Percentiles rank a stretch among this genome's conserved stretches.
Conservation (phyloP, 1,140 invertebrate species). For the Macrocentrus cingulum region DNA sequence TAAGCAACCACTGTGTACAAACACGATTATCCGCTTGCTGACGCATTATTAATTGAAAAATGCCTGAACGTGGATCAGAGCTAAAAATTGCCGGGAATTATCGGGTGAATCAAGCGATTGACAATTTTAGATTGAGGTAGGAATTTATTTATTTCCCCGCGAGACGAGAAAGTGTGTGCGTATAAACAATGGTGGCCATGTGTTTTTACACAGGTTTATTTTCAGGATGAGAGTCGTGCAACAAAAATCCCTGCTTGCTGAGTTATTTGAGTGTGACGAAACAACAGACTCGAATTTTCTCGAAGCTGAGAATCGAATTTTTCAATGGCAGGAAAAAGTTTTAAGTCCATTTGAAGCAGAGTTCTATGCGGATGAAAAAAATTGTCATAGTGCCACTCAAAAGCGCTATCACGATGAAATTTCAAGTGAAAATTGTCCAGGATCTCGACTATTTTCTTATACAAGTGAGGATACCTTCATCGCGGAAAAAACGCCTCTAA, state of each 20-base stretch:
- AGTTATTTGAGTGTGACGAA: slow-evolving; percentile 51
- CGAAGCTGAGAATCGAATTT: slow-evolving; percentile 45
- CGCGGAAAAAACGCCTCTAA: slow-evolving; percentile 31
- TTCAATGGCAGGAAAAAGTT: slow-evolving; percentile 56
- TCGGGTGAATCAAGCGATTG: slow-evolving; percentile 54
- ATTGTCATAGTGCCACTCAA: slow-evolving; percentile 48
- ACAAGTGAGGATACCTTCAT: slow-evolving; percentile 47
- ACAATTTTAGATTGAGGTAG: slow-evolving; percentile 58
- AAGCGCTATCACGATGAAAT: slow-evolving; percentile 46
- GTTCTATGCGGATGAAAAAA: slow-evolving; percentile 49
- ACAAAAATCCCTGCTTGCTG: slow-evolving; percentile 50
- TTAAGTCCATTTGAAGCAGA: slow-evolving; percentile 49
- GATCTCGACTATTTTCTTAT: slow-evolving; percentile 48
- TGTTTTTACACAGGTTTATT: slow-evolving; percentile 38
- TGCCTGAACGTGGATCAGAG: slow-evolving; percentile 32
- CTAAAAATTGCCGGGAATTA: slow-evolving; percentile 55
- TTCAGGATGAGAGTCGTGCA: slow-evolving; percentile 53
- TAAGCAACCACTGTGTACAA: no score
- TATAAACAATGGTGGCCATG: slow-evolving; percentile 7
- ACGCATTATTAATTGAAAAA: slow-evolving; percentile 8
- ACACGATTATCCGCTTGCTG: no score
- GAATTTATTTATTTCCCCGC: no score
- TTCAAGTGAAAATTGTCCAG: slow-evolving; percentile 28
- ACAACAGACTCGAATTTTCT: slow-evolving; percentile 49
- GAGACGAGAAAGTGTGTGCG: background rate